These are phyloP conservation scores for Passer domesticus DNA, from an alignment of 2,113 vertebrate genomes.

Conservation along the genomic window DNA sequence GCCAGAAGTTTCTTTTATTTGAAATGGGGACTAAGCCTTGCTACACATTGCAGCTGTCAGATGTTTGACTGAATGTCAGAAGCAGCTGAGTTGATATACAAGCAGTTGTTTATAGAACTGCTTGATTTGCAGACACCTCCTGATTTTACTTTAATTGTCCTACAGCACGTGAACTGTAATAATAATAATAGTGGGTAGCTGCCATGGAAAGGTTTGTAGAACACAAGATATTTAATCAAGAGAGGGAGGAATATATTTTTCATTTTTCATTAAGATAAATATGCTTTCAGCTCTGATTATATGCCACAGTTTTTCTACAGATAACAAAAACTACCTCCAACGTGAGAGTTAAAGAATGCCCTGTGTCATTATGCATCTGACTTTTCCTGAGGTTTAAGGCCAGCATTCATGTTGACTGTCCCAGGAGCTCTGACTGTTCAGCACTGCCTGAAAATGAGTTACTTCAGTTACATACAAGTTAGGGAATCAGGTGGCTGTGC, in stretches of 20 bases:
- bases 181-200: background rate
- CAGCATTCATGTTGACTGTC: background rate
- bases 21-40: background rate
- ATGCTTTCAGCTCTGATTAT: background rate
- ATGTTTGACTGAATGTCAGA: slow-evolving; percentile 5
- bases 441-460: background rate
- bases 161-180: background rate
- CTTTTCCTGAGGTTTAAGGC: background rate
- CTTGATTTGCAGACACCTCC: slow-evolving; percentile 29
- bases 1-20: background rate
- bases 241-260: slow-evolving; percentile 21
- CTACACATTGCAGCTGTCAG: background rate
- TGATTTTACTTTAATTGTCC: slow-evolving; percentile 10
- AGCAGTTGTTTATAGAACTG: slow-evolving; percentile 7
- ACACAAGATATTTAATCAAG: background rate
- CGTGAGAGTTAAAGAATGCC: background rate
- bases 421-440: background rate
- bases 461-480: background rate
- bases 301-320: slow-evolving; percentile 1
- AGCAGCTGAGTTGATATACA: background rate
- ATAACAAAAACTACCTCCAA: slow-evolving; percentile 12
- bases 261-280: slow-evolving; percentile 34
- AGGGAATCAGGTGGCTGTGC: background rate
- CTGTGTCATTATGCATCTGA: background rate
- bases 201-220: background rate